phyloP scores from a whole-genome alignment of 2,888 invertebrate genomes.

The Philopedon plagiatum region DNA sequence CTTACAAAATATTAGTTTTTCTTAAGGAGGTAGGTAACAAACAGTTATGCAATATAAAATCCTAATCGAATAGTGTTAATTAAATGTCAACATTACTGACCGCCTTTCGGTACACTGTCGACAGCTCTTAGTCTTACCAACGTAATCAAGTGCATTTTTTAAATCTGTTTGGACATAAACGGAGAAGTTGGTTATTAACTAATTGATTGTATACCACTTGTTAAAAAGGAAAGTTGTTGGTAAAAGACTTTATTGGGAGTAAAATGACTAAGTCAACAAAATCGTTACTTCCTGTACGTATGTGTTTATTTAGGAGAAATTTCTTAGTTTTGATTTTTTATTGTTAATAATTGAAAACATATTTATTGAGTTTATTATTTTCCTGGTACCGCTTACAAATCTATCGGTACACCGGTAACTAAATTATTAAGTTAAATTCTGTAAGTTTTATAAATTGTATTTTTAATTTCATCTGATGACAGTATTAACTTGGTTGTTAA shows the following conservation, averaged over 20 bases:
- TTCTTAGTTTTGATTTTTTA: too few species aligned
- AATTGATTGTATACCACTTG: background rate
- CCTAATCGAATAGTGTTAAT: conserved; percentile 2
- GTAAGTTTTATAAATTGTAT: too few species aligned
- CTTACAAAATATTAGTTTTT: background rate
- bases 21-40: background rate
- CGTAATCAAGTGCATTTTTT: background rate
- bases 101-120: background rate
- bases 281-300: background rate
- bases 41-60: background rate
- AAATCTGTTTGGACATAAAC: background rate
- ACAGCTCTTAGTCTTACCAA: background rate
- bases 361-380: too few species aligned
- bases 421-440: too few species aligned
- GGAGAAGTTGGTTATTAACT: background rate
- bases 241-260: background rate
- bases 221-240: conserved; percentile 11
- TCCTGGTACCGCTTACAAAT: too few species aligned
- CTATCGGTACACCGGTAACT: too few species aligned
- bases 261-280: background rate
- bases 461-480: too few species aligned
- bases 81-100: conserved; percentile 6
- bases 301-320: too few species aligned
- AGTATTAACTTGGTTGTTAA: too few species aligned
- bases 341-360: too few species aligned